A percentile compares a stretch with the other conserved stretches of the same genome.
Evolutionary conservation across 2,888 invertebrate species (phyloP).

Genomic region (Pollenia griseotomentosa): DNA sequence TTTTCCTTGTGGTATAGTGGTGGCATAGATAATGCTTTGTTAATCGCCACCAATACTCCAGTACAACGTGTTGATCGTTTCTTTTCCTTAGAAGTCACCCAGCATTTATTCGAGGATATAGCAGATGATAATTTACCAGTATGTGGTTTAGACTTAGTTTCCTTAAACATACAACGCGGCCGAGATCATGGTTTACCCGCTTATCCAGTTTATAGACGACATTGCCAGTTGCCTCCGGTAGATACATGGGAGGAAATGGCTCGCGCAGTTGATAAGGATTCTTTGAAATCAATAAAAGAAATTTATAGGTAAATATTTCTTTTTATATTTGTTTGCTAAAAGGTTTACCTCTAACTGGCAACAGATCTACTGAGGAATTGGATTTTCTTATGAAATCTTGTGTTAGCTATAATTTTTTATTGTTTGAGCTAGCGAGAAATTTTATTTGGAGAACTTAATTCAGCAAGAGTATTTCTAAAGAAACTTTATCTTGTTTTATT

Average conservation of each 20-base stretch:
- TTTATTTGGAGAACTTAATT: too few relatives aligned
- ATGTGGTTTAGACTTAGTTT: conserved; percentile 93
- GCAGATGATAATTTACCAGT: conserved; percentile 81
- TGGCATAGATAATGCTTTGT: conserved; percentile 87
- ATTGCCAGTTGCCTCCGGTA: conserved; percentile 89
- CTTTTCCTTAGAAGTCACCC: conserved; percentile 82
- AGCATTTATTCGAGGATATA: conserved; percentile 82
- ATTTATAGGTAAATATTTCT: conserved; percentile 87
- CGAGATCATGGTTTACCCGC: conserved; percentile 94
- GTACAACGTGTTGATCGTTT: conserved; percentile 85
- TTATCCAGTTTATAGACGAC: conserved; percentile 90
- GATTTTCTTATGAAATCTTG: too few relatives aligned
- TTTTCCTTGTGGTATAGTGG: conserved; percentile 88
- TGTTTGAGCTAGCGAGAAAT: too few relatives aligned
- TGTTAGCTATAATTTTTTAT: too few relatives aligned
- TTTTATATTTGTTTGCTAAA: background rate
- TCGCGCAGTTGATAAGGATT: conserved; percentile 87
- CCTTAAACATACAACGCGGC: conserved; percentile 94
- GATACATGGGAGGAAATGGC: conserved; percentile 88
- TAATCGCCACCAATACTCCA: conserved; percentile 88
- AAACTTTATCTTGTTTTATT: too few relatives aligned
- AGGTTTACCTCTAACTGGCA: too few relatives aligned
- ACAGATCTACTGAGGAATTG: too few relatives aligned
- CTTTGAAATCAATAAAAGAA: conserved; percentile 86
- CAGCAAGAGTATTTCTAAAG: too few relatives aligned